Evolutionary conservation across 2,113 vertebrate species (phyloP).

Genomic region (Clarias batrachus): DNA sequence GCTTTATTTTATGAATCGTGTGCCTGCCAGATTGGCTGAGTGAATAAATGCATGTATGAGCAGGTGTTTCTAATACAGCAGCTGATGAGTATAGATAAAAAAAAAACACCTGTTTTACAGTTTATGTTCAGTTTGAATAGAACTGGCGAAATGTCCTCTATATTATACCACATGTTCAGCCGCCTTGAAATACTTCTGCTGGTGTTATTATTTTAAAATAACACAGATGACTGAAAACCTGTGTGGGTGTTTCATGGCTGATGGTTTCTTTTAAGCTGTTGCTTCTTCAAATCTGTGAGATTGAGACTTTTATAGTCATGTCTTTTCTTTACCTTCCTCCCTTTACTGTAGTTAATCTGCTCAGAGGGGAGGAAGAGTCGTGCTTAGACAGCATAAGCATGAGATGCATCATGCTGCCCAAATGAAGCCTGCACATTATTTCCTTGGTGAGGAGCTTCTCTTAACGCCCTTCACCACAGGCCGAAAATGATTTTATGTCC

Average conservation of each 20-base stretch:
- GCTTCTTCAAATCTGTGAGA: neutral
- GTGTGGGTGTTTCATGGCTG: neutral
- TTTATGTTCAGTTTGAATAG: neutral
- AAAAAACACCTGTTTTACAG: neutral
- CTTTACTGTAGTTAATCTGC: slow-evolving; percentile 6
- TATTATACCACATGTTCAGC: neutral
- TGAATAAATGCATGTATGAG: neutral
- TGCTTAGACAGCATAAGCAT: neutral
- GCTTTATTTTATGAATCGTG: neutral
- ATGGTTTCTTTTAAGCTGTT: neutral
- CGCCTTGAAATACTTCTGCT: neutral
- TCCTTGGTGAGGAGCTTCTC: slow-evolving; percentile 40
- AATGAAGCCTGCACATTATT: slow-evolving; percentile 28
- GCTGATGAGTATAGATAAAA: neutral
- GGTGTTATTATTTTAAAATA: neutral
- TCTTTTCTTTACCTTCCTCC: neutral
- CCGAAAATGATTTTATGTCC: slow-evolving; percentile 58
- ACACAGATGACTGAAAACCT: neutral
- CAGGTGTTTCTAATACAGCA: neutral
- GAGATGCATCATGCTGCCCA: slow-evolving; percentile 21
- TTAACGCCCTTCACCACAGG: slow-evolving; percentile 41
- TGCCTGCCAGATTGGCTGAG: neutral
- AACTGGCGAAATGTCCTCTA: neutral
- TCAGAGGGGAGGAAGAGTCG: neutral
- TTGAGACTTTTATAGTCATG: neutral